Percentiles rank a stretch among this genome's conserved stretches.
These are phyloP conservation scores for Endotricha flammealis DNA, from an alignment of 2,888 invertebrate species.

Conservation along the genomic window DNA sequence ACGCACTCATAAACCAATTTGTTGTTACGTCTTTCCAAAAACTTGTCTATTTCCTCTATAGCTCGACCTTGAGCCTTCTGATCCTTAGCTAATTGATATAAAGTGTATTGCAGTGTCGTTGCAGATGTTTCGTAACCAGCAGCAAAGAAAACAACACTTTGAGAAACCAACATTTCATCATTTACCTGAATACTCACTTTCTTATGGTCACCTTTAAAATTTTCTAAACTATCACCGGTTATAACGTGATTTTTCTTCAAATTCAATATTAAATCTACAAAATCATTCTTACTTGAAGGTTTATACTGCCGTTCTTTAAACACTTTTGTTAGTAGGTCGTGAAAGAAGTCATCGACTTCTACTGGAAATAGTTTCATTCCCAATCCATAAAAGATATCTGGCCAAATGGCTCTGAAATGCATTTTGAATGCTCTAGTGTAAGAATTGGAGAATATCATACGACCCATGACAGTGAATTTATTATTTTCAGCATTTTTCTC, in stretches of 20 bases:
- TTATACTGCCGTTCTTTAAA: conserved; percentile 32
- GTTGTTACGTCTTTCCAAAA: conserved; percentile 28
- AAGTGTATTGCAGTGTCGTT: conserved; percentile 30
- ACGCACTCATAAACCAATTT: conserved; percentile 36
- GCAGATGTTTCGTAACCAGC: conserved; percentile 54
- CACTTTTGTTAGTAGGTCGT: conserved; percentile 27
- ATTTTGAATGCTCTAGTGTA: conserved; percentile 21
- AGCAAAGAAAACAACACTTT: conserved; percentile 65
- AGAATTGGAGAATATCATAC: conserved; percentile 26
- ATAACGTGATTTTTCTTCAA: conserved; percentile 35
- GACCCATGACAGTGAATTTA: conserved; percentile 29
- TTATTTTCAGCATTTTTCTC: conserved; percentile 11
- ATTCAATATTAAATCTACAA: conserved; percentile 38
- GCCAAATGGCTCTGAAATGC: conserved; percentile 34
- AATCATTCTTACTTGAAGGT: conserved; percentile 37
- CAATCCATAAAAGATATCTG: conserved; percentile 37
- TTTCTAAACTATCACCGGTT: conserved; percentile 34
- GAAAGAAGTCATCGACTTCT: conserved; percentile 32
- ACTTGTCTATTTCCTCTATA: conserved; percentile 38
- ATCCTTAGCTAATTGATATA: conserved; percentile 44
- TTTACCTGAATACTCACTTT: conserved; percentile 35
- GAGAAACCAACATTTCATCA: conserved; percentile 62
- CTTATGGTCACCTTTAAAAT: conserved; percentile 25
- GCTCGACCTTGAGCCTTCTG: conserved; percentile 28
- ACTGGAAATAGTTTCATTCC: conserved; percentile 30